phyloP scores from a whole-genome alignment of 2,888 invertebrate genomes.

The Therioaphis trifolii region DNA sequence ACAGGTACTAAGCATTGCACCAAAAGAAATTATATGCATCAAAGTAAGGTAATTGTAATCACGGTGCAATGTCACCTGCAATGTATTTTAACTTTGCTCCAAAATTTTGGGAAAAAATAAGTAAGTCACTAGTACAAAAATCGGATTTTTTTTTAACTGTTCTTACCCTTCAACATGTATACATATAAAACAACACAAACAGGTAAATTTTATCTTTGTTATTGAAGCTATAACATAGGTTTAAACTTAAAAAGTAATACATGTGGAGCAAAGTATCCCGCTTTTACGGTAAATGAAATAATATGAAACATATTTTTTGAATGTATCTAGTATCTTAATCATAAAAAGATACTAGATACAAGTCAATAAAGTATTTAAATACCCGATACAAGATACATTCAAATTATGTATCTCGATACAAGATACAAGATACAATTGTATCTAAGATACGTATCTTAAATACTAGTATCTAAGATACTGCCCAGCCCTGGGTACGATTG shows the following conservation, averaged over 20 bases:
- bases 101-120: not conserved
- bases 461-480: too few species aligned
- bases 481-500: too few species aligned
- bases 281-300: slow-evolving; percentile 3
- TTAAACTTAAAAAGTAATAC: slow-evolving; percentile 11
- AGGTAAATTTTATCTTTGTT: not conserved
- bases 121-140: slow-evolving; percentile 11
- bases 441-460: too few species aligned
- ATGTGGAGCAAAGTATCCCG: slow-evolving; percentile 14
- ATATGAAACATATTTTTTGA: too few species aligned
- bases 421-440: too few species aligned
- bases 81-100: slow-evolving; percentile 27
- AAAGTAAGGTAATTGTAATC: slow-evolving; percentile 25
- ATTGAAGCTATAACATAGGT: not conserved
- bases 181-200: not conserved
- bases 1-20: not conserved
- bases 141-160: slow-evolving; percentile 4
- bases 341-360: too few species aligned
- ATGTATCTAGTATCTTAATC: too few species aligned
- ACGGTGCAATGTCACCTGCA: not conserved
- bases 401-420: too few species aligned
- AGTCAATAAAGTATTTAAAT: too few species aligned
- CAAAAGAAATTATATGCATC: not conserved
- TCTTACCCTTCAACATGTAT: not conserved
- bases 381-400: too few species aligned